Percentiles rank a stretch among this genome's conserved stretches.
These are phyloP conservation scores for Stenurella melanura DNA, from an alignment of 2,888 invertebrate genomes.

Conservation along the genomic window DNA sequence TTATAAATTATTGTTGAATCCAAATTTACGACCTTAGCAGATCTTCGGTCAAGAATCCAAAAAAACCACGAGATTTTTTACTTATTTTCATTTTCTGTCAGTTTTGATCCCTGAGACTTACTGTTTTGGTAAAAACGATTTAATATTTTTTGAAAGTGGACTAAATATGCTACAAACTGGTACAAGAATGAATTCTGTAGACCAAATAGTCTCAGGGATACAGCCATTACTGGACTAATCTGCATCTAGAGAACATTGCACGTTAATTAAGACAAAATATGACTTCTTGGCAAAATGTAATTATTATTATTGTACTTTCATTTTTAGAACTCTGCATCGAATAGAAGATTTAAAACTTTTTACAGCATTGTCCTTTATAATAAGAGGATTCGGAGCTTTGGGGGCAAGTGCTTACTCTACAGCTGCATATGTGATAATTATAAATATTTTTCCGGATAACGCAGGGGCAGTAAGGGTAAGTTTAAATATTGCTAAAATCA, in stretches of 20 bases:
- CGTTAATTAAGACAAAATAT: not conserved
- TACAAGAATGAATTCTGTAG: too few species aligned
- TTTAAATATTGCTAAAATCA: not conserved
- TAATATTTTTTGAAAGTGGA: too few species aligned
- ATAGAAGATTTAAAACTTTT: conserved; percentile 79
- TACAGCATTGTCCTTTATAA: conserved; percentile 81
- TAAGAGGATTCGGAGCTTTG: conserved; percentile 83
- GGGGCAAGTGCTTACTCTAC: conserved; percentile 86
- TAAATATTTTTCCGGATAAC: conserved; percentile 84
- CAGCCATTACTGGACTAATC: too few species aligned
- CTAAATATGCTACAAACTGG: too few species aligned
- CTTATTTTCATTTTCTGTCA: too few species aligned
- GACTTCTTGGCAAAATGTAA: not conserved
- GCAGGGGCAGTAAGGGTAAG: conserved; percentile 83
- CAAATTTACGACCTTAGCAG: too few species aligned
- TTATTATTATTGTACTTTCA: conserved; percentile 31
- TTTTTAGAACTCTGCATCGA: conserved; percentile 78
- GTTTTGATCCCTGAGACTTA: too few species aligned
- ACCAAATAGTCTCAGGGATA: too few species aligned
- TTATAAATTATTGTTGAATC: too few species aligned
- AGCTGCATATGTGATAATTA: conserved; percentile 85
- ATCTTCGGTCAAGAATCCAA: too few species aligned
- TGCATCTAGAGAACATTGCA: not conserved
- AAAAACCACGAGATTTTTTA: too few species aligned
- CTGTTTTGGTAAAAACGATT: too few species aligned